Evolutionary conservation across 2,888 invertebrate species (phyloP), one percentile per base, ranked within the genome.

Genomic region (Drosophila cracens): DNA sequence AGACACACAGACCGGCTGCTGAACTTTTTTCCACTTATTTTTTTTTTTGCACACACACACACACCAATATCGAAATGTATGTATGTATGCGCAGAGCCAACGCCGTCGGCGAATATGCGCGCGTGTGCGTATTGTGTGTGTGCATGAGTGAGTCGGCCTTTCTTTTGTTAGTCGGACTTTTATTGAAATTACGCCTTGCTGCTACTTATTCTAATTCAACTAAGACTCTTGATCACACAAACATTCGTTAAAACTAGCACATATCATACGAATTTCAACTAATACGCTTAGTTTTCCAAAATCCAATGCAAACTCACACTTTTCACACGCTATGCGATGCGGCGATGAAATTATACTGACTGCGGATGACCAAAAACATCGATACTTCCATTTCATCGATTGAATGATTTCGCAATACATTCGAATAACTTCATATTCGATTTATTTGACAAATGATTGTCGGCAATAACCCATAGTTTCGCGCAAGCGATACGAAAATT

Each of bases 261-360:
- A 53, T 49, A 58, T 56, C 34, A 52, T 61, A 54, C 29, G 16
- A 70, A 58, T 54, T 61, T 52, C 40, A 66, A 60, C 40, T 54
- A 60, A 48, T 58, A 68, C 54, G 52, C 33, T 34, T 40, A 63
- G 21, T 60, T 68, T 73, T 58, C 34, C 52, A 57, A 49, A 72
- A 70, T 62, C 34, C 51, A 72, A 62, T 53, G 49, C 57, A 34
- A 81, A 82, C 83, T 87, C 84, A 87, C 83, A 87, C 79, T 87
- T 81, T 87, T 81, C 73, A 83, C 84, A 84, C 82, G 79, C 79
- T 79, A 73, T 73, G 65, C 56, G 79, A 73, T 81, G 69, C 84
- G 79, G 79, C 84, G 82, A 84, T 82, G 81, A 81, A 81, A 81
- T 80, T 80, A 73, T 69, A 81, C 83, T 82, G 80, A 76, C 67